Conservation (phyloP, 1,140 invertebrate genomes). For the Oryctes rhinoceros region DNA sequence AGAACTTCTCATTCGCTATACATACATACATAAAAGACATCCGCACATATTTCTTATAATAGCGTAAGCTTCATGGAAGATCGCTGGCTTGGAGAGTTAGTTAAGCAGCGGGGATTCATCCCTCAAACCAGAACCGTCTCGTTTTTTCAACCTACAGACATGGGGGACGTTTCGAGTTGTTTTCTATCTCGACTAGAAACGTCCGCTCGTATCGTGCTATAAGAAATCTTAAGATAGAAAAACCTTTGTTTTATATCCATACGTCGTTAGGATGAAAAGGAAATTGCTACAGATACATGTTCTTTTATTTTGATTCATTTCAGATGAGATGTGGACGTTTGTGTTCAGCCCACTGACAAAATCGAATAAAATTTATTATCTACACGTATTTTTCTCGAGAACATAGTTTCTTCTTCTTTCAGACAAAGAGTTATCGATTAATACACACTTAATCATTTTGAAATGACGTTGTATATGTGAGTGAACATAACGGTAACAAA, state of each 20-base stretch:
- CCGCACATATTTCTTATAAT: slow-evolving; percentile 14
- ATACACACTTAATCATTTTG: too few relatives aligned
- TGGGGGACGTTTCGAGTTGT: background rate
- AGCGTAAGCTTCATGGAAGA: background rate
- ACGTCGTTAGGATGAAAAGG: slow-evolving; percentile 3
- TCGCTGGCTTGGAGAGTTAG: background rate
- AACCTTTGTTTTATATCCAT: slow-evolving; percentile 22
- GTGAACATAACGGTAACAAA: too few relatives aligned
- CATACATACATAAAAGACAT: background rate
- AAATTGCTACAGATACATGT: slow-evolving; percentile 9
- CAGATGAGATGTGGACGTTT: background rate
- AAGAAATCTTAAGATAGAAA: slow-evolving; percentile 4
- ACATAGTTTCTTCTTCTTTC: too few relatives aligned
- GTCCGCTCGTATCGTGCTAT: slow-evolving; percentile 5
- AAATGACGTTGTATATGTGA: too few relatives aligned
- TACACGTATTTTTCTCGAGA: background rate
- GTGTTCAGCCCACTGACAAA: background rate
- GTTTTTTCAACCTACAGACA: background rate
- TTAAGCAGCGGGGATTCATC: background rate
- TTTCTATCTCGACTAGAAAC: slow-evolving; percentile 8
- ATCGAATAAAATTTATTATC: slow-evolving; percentile 6
- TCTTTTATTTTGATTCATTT: slow-evolving; percentile 18
- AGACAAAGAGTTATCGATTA: too few relatives aligned
- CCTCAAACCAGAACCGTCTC: background rate
- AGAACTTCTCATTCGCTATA: background rate